Evolutionary conservation across 2,888 invertebrate genomes (phyloP).

Genomic region (Napeogenes inachia): DNA sequence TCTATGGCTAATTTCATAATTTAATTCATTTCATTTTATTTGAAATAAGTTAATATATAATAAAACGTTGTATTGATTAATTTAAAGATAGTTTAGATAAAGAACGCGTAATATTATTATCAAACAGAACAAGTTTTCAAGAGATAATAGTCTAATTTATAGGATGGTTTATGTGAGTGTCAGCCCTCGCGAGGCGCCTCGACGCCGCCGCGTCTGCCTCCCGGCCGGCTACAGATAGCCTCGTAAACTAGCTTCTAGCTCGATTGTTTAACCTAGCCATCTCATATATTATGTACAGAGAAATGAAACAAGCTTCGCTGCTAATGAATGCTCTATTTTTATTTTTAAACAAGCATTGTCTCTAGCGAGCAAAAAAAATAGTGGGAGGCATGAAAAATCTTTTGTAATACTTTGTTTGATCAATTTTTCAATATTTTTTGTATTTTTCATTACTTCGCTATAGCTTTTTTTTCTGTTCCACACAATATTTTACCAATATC

Average conservation of each 20-base stretch:
- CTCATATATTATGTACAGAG: slow-evolving; percentile 6
- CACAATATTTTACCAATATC: neutral
- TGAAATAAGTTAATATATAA: too few species aligned
- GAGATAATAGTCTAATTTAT: slow-evolving; percentile 30
- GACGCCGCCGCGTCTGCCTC: slow-evolving; percentile 63
- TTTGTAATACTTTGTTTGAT: neutral
- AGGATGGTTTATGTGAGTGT: slow-evolving; percentile 18
- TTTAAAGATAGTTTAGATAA: neutral
- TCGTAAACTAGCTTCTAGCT: slow-evolving; percentile 46
- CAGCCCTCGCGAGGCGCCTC: slow-evolving; percentile 43
- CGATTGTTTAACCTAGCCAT: slow-evolving; percentile 22
- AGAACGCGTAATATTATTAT: neutral
- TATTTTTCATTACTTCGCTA: neutral
- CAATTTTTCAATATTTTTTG: neutral
- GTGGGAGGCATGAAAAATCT: neutral
- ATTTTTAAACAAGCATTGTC: slow-evolving; percentile 15
- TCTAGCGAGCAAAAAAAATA: slow-evolving; percentile 8
- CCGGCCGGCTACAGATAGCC: slow-evolving; percentile 56
- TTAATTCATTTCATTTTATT: too few species aligned
- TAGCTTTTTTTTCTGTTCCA: neutral
- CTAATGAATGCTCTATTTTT: slow-evolving; percentile 18
- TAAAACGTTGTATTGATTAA: too few species aligned
- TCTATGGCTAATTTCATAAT: too few species aligned
- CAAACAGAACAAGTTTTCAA: slow-evolving; percentile 9
- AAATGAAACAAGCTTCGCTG: slow-evolving; percentile 13